A percentile compares a stretch with the other conserved stretches of the same genome.
These are phyloP conservation scores for Leptinotarsa rubiginosa DNA, from an alignment of 2,888 invertebrate genomes.

Conservation along the genomic window DNA sequence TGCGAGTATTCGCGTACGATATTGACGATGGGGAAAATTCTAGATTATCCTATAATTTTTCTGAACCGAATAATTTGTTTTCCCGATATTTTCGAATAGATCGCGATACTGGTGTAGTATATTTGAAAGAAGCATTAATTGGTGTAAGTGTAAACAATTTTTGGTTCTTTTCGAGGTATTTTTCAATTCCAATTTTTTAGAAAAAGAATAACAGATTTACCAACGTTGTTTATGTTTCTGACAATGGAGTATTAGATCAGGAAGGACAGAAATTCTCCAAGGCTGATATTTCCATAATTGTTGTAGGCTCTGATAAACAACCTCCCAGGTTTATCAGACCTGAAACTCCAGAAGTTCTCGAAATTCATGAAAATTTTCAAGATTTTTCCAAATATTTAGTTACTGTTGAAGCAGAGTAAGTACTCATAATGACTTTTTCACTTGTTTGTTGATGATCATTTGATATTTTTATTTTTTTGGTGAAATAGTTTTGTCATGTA, in stretches of 20 bases:
- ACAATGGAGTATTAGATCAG: slow-evolving; percentile 80
- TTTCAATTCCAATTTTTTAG: slow-evolving; percentile 64
- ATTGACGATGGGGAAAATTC: slow-evolving; percentile 94
- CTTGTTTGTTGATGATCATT: slow-evolving; percentile 14
- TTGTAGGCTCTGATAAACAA: slow-evolving; percentile 89
- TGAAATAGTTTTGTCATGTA: no score
- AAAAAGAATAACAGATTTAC: slow-evolving; percentile 74
- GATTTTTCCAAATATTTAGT: slow-evolving; percentile 70
- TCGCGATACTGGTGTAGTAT: slow-evolving; percentile 84
- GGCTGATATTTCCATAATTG: slow-evolving; percentile 84
- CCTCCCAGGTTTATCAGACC: slow-evolving; percentile 79
- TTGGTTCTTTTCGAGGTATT: slow-evolving; percentile 1
- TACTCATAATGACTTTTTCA: slow-evolving; percentile 50
- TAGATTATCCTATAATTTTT: slow-evolving; percentile 78
- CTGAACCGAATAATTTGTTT: slow-evolving; percentile 65
- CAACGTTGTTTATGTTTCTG: slow-evolving; percentile 81
- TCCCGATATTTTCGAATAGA: slow-evolving; percentile 84
- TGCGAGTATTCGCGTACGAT: slow-evolving; percentile 92
- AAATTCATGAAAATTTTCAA: slow-evolving; percentile 79
- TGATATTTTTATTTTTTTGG: no score
- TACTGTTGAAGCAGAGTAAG: slow-evolving; percentile 78
- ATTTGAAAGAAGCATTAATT: slow-evolving; percentile 56
- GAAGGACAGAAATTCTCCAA: slow-evolving; percentile 71
- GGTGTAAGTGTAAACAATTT: slow-evolving; percentile 50
- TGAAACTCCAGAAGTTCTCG: slow-evolving; percentile 69